Percentiles rank a stretch among this genome's conserved stretches.
Evolutionary conservation across 2,888 invertebrate species (phyloP).

Genomic region (Lapara coniferarum): DNA sequence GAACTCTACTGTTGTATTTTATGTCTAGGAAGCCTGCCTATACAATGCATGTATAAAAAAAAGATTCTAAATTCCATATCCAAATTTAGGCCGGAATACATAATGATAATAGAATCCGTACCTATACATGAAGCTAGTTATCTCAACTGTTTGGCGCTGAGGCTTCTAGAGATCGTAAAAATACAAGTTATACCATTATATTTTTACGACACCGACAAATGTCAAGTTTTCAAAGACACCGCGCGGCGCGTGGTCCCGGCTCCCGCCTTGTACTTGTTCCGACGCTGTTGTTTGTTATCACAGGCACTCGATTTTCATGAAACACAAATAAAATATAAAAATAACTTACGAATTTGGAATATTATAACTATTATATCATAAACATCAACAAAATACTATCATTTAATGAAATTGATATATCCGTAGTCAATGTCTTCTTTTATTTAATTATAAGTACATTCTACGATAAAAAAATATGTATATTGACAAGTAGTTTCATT

Average conservation of each 20-base stretch:
- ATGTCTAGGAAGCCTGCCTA: too few species aligned
- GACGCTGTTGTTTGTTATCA: conserved; percentile 53
- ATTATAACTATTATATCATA: neutral
- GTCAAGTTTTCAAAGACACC: conserved; percentile 72
- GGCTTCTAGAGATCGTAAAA: conserved; percentile 70
- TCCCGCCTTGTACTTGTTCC: conserved; percentile 17
- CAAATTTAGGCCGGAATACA: conserved; percentile 34
- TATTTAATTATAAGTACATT: too few species aligned
- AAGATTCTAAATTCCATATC: neutral
- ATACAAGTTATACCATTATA: conserved; percentile 78
- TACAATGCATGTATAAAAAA: neutral
- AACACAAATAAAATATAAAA: neutral
- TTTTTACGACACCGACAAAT: conserved; percentile 79
- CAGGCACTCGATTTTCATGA: conserved; percentile 24
- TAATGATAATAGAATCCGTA: conserved; percentile 26
- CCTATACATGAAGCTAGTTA: conserved; percentile 33
- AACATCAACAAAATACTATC: too few species aligned
- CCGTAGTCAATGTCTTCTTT: too few species aligned
- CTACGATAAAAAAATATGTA: too few species aligned
- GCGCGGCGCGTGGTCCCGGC: conserved; percentile 24
- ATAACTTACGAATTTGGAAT: conserved; percentile 26
- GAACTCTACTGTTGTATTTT: too few species aligned
- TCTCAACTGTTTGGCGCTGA: conserved; percentile 58
- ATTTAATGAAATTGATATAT: too few species aligned
- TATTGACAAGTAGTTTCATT: too few species aligned